Base-by-base conservation (phyloP, 2,888 invertebrate genomes). In the Neelides folsomi region DNA sequence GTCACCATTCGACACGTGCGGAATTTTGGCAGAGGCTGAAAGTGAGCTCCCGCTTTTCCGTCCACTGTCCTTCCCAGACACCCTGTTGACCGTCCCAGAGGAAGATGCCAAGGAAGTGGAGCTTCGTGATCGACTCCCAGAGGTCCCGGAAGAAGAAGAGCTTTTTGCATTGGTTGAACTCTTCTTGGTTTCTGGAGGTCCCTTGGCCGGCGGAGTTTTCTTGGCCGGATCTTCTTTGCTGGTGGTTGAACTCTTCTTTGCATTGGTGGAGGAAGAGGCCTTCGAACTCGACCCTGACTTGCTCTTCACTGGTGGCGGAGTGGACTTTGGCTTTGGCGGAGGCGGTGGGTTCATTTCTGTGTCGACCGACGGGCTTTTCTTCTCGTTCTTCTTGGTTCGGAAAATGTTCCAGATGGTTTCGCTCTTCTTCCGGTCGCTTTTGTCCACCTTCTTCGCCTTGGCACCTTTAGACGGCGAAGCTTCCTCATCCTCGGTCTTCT, bases 331-430 rank as follows among this genome's bases (percentile, higher is more conserved):
- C 49, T 58, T 58, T 52, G 44, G 53, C 39, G 45, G 55, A 47
- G 47, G 27, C 27, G 27, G 27, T 27, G 27, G 27, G 27, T 27
- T 55, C 59, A 7, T 66, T 65, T 18, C 49, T 48, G 19, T 53
- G 34, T 15, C 59, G 62, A 45, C 59, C 55, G 44, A 5, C 27
- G 27, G 27, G 27, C 27, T 27, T 7, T 27, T 27, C 27, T 27
- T 69, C n/a, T 77, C 72, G 54, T 71, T 70, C 10, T 73, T 73
- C 1, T 75, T n/a, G 13, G 43, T 12, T 2, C 15, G 76, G 66
- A 82, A 81, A 48, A 82, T 71, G 66, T 79, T 80, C 40, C 79
- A 72, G 49, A 83, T 68, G 1, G 81, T 81, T 64, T 77, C 79
- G 63, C 75, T 80, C 68, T 82, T 83, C 70, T 82, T 82, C 66